Base-by-base conservation (phyloP, 1,140 invertebrate genomes). In the Drosophila santomea region DNA sequence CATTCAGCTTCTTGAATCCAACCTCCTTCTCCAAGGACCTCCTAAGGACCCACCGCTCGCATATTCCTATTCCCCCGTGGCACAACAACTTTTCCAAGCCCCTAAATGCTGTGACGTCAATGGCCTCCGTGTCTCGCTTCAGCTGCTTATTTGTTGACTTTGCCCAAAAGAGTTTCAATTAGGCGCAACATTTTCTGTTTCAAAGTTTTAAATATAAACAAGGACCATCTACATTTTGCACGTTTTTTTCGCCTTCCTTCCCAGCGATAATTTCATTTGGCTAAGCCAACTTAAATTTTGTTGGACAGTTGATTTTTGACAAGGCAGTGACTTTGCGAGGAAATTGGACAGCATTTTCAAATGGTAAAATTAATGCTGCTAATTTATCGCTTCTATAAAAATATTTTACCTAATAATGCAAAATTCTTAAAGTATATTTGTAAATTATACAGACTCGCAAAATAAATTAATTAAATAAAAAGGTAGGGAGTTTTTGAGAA, bases 101-200 rank as follows among this genome's bases (percentile, higher is more conserved):
- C 64, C 35, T 20, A 69, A 71, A 69, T 48, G 55, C 45, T 71
- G 51, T 76, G 73, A 76, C 73, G 73, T 76, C 73, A 76, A 76
- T 75, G 72, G 72, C 61, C 71, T 64, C 59, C 15, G 28, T 17
- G 47, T 67, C 59, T 50, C 59, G 41, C 47, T 74, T 51, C 73
- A 76, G 73, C 73, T 76, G 73, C 32, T 76, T 74, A 50, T 64
- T 58, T 76, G 73, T 76, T 54, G 43, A 76, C 73, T 59, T 74
- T 64, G 35, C 39, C 61, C 58, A 62, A 76, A 76, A 75, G 73
- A 76, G 73, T 76, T 76, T 76, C 73, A 75, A 67, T 76, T 76
- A 76, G 72, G 41, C 51, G 68, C 68, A 43, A 17, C 10, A 55
- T 69, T 71, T 50, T 71, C 50, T 56, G 50, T 56, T 56, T 25